phyloP scores from a whole-genome alignment of 2,113 vertebrate genomes.

The Albula goreensis region DNA sequence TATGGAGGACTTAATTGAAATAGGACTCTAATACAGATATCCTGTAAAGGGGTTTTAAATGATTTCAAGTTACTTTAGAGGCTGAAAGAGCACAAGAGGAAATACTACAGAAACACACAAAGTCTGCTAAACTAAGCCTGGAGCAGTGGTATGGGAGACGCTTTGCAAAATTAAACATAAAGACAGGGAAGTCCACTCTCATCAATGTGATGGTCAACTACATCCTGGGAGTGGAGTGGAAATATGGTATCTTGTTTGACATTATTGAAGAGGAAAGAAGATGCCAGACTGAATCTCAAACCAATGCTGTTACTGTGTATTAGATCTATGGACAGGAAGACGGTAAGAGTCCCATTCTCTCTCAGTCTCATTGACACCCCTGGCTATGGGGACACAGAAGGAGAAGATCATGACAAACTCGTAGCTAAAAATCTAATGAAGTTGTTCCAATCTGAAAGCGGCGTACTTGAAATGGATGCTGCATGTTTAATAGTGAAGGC shows the following conservation, averaged over 20 bases:
- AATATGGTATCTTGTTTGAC: conserved; percentile 36
- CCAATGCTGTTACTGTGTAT: conserved; percentile 41
- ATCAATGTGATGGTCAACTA: conserved; percentile 31
- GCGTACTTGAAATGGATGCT: conserved; percentile 32
- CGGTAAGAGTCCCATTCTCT: conserved; percentile 22
- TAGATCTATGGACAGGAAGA: conserved; percentile 24
- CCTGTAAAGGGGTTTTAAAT: background rate
- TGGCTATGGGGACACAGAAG: conserved; percentile 47
- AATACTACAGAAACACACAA: too few species aligned
- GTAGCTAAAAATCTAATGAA: conserved; percentile 26
- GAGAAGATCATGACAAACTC: conserved; percentile 24
- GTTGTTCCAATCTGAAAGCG: conserved; percentile 28
- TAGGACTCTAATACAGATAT: background rate
- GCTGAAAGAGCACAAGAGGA: background rate
- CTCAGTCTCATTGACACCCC: conserved; percentile 56
- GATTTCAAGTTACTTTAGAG: background rate
- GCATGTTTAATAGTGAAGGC: conserved; percentile 44
- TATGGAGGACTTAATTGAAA: background rate
- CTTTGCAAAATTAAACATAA: too few species aligned
- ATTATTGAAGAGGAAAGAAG: conserved; percentile 35
- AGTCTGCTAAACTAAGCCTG: too few species aligned
- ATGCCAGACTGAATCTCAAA: conserved; percentile 42
- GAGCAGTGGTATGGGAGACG: too few species aligned
- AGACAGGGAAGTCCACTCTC: conserved; percentile 41
- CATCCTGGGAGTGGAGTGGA: conserved; percentile 35